phyloP scores from a whole-genome alignment of 2,888 invertebrate genomes.

The Chirona hameri region DNA sequence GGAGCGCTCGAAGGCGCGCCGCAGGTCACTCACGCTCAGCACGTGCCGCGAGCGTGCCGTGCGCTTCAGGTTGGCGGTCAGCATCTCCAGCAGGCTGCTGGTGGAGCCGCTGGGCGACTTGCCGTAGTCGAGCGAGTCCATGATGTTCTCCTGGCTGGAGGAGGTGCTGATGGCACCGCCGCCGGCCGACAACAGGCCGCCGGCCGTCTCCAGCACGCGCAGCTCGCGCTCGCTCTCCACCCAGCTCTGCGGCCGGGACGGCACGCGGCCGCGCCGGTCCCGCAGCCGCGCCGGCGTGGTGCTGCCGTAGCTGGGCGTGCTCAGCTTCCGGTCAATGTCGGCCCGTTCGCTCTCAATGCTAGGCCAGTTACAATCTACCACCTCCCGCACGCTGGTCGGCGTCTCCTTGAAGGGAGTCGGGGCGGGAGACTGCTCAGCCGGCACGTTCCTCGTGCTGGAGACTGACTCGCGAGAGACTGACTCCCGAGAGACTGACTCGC shows the following conservation, averaged over 20 bases:
- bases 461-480: too few species aligned
- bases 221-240: constrained; percentile 38
- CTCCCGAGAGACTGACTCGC: too few species aligned
- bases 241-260: constrained; percentile 40
- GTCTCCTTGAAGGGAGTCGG: not conserved
- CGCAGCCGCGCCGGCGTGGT: not conserved
- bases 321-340: not conserved
- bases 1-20: constrained; percentile 57
- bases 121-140: not conserved
- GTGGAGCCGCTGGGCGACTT: constrained; percentile 27
- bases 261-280: constrained; percentile 26
- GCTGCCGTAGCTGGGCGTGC: not conserved
- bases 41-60: constrained; percentile 40
- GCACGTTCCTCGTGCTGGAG: not conserved
- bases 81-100: constrained; percentile 28
- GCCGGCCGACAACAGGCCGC: not conserved
- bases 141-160: constrained; percentile 24
- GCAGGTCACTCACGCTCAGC: constrained; percentile 56
- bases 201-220: not conserved
- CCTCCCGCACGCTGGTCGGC: constrained; percentile 2
- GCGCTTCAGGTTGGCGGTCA: constrained; percentile 29
- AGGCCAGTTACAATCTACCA: constrained; percentile 6
- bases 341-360: not conserved
- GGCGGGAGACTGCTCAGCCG: not conserved
- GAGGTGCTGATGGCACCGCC: not conserved